phyloP scores from a whole-genome alignment of 2,888 invertebrate species.

The Magallana nippona region DNA sequence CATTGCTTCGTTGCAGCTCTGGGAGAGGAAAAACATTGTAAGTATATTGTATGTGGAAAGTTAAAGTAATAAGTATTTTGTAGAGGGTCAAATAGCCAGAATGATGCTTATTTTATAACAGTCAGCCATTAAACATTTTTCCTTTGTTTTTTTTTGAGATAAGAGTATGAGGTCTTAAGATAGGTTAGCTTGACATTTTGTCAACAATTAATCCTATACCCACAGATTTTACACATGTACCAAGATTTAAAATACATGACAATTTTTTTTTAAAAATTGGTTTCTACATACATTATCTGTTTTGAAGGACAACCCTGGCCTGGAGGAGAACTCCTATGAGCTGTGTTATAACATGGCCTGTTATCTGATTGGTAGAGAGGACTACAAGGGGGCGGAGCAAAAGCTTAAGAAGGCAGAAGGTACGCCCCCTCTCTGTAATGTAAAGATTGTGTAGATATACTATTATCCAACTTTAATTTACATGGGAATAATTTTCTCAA shows the following conservation, averaged over 20 bases:
- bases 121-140: too few relatives aligned
- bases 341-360: constrained; percentile 95
- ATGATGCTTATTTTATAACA: too few relatives aligned
- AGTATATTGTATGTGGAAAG: too few relatives aligned
- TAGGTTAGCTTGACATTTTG: too few relatives aligned
- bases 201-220: too few relatives aligned
- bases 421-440: constrained; percentile 54
- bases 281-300: not conserved
- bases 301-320: constrained; percentile 79
- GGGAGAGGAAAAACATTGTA: constrained; percentile 79
- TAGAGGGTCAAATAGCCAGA: not conserved
- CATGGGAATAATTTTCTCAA: not conserved
- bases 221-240: too few relatives aligned
- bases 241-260: too few relatives aligned
- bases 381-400: constrained; percentile 87
- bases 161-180: too few relatives aligned
- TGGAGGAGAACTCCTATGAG: constrained; percentile 90
- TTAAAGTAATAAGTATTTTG: too few relatives aligned
- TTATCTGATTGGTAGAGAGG: constrained; percentile 86
- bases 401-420: constrained; percentile 90
- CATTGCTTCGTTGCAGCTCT: constrained; percentile 87
- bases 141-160: too few relatives aligned
- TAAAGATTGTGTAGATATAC: not conserved
- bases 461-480: too few relatives aligned
- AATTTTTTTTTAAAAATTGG: too few relatives aligned